These are phyloP conservation scores for Halyomorpha halys DNA, from an alignment of 1,140 invertebrate species.

Conservation along the genomic window DNA sequence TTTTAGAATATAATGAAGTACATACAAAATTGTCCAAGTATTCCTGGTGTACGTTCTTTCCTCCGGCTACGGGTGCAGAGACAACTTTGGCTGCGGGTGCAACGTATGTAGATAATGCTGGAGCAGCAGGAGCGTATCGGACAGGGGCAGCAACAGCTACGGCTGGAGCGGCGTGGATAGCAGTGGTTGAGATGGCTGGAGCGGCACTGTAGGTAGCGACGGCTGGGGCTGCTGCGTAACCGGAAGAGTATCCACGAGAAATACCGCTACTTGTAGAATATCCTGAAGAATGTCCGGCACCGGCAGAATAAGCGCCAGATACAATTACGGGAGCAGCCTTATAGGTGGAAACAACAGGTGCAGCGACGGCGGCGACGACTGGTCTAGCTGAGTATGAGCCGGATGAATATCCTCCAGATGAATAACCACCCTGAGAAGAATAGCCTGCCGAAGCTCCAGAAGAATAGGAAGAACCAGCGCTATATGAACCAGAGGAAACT, in stretches of 20 bases:
- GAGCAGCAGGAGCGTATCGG: slow-evolving; percentile 13
- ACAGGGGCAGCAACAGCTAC: slow-evolving; percentile 9
- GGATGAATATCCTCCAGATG: background rate
- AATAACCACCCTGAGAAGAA: slow-evolving; percentile 16
- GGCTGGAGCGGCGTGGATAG: slow-evolving; percentile 15
- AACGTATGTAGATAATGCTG: slow-evolving; percentile 17
- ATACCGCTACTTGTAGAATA: background rate
- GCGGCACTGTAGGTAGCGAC: slow-evolving; percentile 16
- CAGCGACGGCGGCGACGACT: slow-evolving; percentile 5
- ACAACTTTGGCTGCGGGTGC: slow-evolving; percentile 21
- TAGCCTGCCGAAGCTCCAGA: slow-evolving; percentile 9
- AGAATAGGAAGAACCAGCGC: background rate
- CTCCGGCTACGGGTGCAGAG: slow-evolving; percentile 19
- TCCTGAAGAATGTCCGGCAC: background rate
- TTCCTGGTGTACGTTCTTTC: slow-evolving; percentile 29
- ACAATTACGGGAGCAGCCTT: background rate
- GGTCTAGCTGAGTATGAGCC: background rate
- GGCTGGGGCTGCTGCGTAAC: slow-evolving; percentile 5
- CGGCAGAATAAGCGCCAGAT: background rate
- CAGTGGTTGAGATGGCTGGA: slow-evolving; percentile 22
- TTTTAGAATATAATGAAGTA: background rate
- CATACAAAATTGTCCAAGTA: slow-evolving; percentile 32
- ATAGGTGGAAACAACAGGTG: background rate
- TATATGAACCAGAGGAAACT: background rate
- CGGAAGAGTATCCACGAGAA: background rate